A percentile compares a stretch with the other conserved stretches of the same genome.
These are phyloP conservation scores for Drosophila leontia DNA, from an alignment of 1,140 invertebrate genomes.

Conservation along the genomic window DNA sequence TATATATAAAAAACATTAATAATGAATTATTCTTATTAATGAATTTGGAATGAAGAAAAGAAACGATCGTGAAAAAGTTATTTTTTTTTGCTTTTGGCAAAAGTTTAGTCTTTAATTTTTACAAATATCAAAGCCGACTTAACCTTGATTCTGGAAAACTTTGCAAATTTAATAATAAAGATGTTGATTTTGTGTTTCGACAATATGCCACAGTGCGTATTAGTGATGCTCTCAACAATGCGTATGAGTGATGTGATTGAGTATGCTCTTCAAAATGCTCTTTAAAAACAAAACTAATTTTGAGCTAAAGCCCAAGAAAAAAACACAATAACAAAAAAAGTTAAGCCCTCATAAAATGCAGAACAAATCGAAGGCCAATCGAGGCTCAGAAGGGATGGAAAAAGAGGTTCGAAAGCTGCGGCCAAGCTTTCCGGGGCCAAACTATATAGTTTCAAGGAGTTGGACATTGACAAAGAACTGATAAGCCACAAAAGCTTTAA, in stretches of 20 bases:
- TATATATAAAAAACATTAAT: too few relatives aligned
- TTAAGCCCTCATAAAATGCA: slow-evolving; percentile 6
- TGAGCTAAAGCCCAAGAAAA: not conserved
- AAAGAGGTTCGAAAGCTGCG: slow-evolving; percentile 25
- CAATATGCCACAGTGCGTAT: not conserved
- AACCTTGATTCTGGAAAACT: too few relatives aligned
- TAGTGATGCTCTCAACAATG: not conserved
- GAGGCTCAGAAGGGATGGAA: slow-evolving; percentile 16
- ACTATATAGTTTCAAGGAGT: slow-evolving; percentile 23
- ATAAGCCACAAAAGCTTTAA: slow-evolving; percentile 51
- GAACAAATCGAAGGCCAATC: slow-evolving; percentile 4
- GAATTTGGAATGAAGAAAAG: too few relatives aligned
- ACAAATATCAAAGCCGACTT: too few relatives aligned
- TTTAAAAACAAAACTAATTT: not conserved
- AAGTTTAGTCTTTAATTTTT: too few relatives aligned
- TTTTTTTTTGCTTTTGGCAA: too few relatives aligned
- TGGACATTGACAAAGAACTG: slow-evolving; percentile 36
- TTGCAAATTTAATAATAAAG: not conserved
- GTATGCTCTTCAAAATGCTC: not conserved
- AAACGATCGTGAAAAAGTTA: too few relatives aligned
- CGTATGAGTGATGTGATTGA: not conserved
- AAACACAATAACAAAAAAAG: not conserved
- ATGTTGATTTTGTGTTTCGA: not conserved
- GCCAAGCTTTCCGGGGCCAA: slow-evolving; percentile 34
- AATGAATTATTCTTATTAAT: too few relatives aligned